Evolutionary conservation across 2,888 invertebrate species (phyloP).

Genomic region (Muschampia plurimacula): DNA sequence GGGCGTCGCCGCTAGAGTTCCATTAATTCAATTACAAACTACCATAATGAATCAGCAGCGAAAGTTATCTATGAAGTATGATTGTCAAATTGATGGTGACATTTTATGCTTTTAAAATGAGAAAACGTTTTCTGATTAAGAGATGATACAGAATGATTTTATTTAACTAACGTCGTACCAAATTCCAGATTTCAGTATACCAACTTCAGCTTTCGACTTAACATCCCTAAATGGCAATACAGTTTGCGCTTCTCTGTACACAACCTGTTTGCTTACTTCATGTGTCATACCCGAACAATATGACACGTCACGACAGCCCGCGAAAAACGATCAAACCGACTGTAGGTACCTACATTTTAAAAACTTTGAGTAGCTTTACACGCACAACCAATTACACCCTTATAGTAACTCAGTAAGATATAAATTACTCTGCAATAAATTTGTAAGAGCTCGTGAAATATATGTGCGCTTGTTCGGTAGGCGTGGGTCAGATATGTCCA

Average conservation of each 20-base stretch:
- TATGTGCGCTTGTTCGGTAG: slow-evolving; percentile 79
- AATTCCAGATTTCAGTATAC: too few species aligned
- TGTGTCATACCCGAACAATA: slow-evolving; percentile 82
- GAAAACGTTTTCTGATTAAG: too few species aligned
- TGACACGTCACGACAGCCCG: slow-evolving; percentile 80
- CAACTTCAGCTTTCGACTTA: too few species aligned
- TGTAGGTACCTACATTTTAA: slow-evolving; percentile 54
- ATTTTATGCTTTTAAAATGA: too few species aligned
- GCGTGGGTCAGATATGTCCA: slow-evolving; percentile 78
- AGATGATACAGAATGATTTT: too few species aligned
- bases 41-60: slow-evolving; percentile 30
- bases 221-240: slow-evolving; percentile 71
- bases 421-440: slow-evolving; percentile 51
- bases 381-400: slow-evolving; percentile 56
- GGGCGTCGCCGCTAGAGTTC: slow-evolving; percentile 65
- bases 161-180: too few species aligned
- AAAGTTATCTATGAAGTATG: slow-evolving; percentile 22
- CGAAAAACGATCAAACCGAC: slow-evolving; percentile 72
- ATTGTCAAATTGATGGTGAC: not conserved
- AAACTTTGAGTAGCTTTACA: slow-evolving; percentile 47
- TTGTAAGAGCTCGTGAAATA: slow-evolving; percentile 74
- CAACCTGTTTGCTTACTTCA: slow-evolving; percentile 78
- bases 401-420: slow-evolving; percentile 59
- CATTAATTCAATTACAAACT: slow-evolving; percentile 72
- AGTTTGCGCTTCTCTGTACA: slow-evolving; percentile 67